Evolutionary conservation across 2,888 invertebrate species (phyloP).

Genomic region (Sarcophaga variegata): DNA sequence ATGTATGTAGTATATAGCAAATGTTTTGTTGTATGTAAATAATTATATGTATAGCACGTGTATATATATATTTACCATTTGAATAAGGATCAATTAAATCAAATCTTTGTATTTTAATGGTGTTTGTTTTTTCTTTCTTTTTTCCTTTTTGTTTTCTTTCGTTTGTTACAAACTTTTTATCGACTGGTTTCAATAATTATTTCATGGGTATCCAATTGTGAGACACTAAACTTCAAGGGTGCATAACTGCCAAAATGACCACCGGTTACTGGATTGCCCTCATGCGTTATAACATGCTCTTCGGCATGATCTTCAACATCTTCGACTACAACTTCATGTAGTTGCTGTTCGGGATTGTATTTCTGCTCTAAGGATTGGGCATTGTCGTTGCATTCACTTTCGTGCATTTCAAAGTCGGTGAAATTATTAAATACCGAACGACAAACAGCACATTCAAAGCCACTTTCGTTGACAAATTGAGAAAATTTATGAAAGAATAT

Average conservation of each 20-base stretch:
- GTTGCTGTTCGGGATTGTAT: constrained; percentile 63
- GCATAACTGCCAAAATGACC: constrained; percentile 76
- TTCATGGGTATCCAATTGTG: constrained; percentile 78
- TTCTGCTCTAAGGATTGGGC: constrained; percentile 66
- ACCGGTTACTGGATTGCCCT: constrained; percentile 22
- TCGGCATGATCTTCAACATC: constrained; percentile 53
- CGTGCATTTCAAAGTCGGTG: constrained; percentile 79
- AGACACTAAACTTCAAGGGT: constrained; percentile 78
- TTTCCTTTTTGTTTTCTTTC: no score
- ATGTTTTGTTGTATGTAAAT: constrained; percentile 6
- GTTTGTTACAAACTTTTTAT: constrained; percentile 68
- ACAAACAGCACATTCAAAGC: constrained; percentile 80
- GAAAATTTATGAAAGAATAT: no score
- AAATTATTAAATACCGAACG: constrained; percentile 79
- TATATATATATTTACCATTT: constrained; percentile 31
- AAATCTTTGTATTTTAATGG: constrained; percentile 28
- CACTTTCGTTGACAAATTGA: constrained; percentile 68
- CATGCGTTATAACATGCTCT: constrained; percentile 53
- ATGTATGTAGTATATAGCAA: constrained; percentile 20
- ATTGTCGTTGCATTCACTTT: constrained; percentile 76
- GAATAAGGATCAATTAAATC: constrained; percentile 30
- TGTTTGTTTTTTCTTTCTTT: background rate
- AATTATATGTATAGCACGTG: background rate
- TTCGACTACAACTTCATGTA: constrained; percentile 64
- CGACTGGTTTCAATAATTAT: constrained; percentile 80